Evolutionary conservation across 2,888 invertebrate genomes (phyloP).

Genomic region (Cyclophora albipunctata): DNA sequence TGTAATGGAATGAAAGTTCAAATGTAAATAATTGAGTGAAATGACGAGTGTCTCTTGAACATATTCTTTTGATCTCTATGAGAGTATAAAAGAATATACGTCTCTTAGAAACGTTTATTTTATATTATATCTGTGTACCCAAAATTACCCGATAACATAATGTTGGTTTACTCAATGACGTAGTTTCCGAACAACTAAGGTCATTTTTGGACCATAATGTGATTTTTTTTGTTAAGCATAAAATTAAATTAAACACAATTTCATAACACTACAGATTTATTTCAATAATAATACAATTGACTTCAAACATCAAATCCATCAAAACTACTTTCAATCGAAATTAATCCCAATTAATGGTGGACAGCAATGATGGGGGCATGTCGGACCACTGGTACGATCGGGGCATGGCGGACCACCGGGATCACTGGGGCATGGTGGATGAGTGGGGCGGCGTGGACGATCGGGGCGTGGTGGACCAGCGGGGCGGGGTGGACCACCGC

Average conservation of each 20-base stretch:
- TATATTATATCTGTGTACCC: too few species aligned
- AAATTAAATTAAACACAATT: background rate
- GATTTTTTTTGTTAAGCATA: background rate
- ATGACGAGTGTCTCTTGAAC: background rate
- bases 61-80: too few species aligned
- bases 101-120: too few species aligned
- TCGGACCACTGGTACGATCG: slow-evolving; percentile 42
- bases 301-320: slow-evolving; percentile 2
- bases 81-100: too few species aligned
- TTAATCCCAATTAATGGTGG: slow-evolving; percentile 4
- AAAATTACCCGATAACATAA: too few species aligned
- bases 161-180: too few species aligned
- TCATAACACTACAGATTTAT: slow-evolving; percentile 2
- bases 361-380: slow-evolving; percentile 38
- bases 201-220: too few species aligned
- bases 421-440: slow-evolving; percentile 29
- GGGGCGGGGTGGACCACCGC: slow-evolving; percentile 28
- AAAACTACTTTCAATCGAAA: slow-evolving; percentile 6
- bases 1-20: too few species aligned
- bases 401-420: slow-evolving; percentile 23
- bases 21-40: too few species aligned
- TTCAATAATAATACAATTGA: slow-evolving; percentile 7
- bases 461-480: slow-evolving; percentile 26
- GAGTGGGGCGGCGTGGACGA: slow-evolving; percentile 43
- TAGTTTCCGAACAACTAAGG: too few species aligned